Evolutionary conservation across 2,113 vertebrate species (phyloP).

Genomic region (Motacilla alba): DNA sequence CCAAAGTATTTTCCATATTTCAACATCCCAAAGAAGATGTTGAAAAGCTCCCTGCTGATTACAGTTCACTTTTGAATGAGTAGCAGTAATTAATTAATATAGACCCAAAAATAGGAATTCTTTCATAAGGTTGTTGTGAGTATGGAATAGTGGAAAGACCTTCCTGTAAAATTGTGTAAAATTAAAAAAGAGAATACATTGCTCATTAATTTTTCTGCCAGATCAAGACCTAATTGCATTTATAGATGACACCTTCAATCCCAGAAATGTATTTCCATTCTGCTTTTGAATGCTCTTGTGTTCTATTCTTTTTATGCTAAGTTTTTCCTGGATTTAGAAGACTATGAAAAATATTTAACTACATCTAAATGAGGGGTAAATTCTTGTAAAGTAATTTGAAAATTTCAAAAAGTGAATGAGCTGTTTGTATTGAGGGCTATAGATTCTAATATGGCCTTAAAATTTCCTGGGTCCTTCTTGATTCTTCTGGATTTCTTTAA

Average conservation of each 20-base stretch:
- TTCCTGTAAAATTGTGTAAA: neutral
- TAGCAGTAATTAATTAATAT: conserved; percentile 5
- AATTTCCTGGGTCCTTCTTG: neutral
- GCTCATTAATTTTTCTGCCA: neutral
- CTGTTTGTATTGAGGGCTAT: neutral
- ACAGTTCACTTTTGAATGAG: neutral
- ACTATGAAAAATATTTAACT: neutral
- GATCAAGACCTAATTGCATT: neutral
- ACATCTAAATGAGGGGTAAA: neutral
- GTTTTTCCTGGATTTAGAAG: neutral
- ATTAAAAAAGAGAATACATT: neutral
- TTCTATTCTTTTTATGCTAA: neutral
- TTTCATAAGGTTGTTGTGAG: neutral
- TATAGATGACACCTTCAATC: neutral
- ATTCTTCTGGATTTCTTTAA: neutral
- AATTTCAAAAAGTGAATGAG: neutral
- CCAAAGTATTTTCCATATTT: neutral
- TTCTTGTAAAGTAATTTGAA: neutral
- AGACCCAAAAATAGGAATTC: neutral
- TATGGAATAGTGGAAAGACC: neutral
- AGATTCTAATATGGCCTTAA: neutral
- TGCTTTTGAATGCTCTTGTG: neutral
- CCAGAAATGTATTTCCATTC: neutral
- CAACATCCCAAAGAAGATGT: neutral
- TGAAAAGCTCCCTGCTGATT: neutral